Evolutionary conservation across 2,797 vertebrate species (phyloP).

Genomic region (Chelmon rostratus): DNA sequence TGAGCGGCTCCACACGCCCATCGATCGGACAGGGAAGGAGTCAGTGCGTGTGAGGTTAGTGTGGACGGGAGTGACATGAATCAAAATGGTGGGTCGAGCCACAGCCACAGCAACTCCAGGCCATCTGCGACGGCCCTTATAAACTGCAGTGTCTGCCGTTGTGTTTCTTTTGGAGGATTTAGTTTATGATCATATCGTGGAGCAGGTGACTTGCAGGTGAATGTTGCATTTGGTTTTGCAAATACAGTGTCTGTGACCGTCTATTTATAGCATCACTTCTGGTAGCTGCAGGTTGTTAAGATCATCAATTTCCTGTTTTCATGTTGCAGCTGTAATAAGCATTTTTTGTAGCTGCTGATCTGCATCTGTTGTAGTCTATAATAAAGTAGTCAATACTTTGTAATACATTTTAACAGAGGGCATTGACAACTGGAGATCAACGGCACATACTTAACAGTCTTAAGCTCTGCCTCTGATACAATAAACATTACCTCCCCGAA

Average conservation of each 20-base stretch:
- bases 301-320: conserved; percentile 27
- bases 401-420: conserved; percentile 23
- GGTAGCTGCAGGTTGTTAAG: not conserved
- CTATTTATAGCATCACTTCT: conserved; percentile 2
- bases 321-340: conserved; percentile 25
- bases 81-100: conserved; percentile 35
- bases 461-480: conserved; percentile 38
- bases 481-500: conserved; percentile 37
- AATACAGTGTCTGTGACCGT: not conserved
- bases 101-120: not conserved
- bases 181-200: not conserved
- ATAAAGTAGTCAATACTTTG: conserved; percentile 28
- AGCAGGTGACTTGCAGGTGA: not conserved
- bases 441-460: conserved; percentile 5
- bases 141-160: not conserved
- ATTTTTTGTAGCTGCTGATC: conserved; percentile 31
- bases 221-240: conserved; percentile 4
- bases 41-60: conserved; percentile 48
- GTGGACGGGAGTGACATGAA: conserved; percentile 36
- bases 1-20: conserved; percentile 92
- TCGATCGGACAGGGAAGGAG: conserved; percentile 89
- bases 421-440: conserved; percentile 43
- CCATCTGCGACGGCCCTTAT: not conserved
- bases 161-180: not conserved
- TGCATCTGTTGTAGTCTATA: conserved; percentile 35